Conservation (phyloP, 1,140 invertebrate species). For the Drosophila elegans region DNA sequence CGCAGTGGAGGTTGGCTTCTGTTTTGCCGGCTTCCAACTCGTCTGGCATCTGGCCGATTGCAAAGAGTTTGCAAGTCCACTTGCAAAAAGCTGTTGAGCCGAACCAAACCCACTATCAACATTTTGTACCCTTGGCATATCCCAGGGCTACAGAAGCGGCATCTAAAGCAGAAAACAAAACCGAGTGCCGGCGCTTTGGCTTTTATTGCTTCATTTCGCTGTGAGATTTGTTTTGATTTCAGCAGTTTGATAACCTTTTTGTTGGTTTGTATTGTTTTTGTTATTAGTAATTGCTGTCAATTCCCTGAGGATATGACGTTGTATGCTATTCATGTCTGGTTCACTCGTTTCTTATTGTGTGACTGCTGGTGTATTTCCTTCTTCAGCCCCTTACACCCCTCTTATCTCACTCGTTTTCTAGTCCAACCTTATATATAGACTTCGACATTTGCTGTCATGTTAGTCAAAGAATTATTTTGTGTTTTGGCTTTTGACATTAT, state of each 20-base stretch:
- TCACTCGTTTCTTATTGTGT: slow-evolving; percentile 59
- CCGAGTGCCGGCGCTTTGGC: slow-evolving; percentile 57
- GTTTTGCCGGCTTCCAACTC: slow-evolving; percentile 31
- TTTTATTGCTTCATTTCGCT: slow-evolving; percentile 81
- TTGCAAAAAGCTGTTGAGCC: slow-evolving; percentile 15
- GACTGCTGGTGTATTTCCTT: slow-evolving; percentile 29
- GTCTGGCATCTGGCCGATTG: slow-evolving; percentile 26
- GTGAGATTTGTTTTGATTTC: slow-evolving; percentile 80
- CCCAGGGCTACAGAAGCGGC: slow-evolving; percentile 61
- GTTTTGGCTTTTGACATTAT: slow-evolving; percentile 47
- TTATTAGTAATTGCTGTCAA: slow-evolving; percentile 77
- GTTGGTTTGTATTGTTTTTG: slow-evolving; percentile 62
- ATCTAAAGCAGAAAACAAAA: slow-evolving; percentile 24
- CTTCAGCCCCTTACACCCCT: neutral
- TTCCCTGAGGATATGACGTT: slow-evolving; percentile 71
- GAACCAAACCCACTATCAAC: slow-evolving; percentile 68
- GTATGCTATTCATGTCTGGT: slow-evolving; percentile 60
- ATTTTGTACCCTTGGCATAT: slow-evolving; percentile 80
- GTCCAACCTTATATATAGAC: slow-evolving; percentile 60
- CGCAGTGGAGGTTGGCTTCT: slow-evolving; percentile 52
- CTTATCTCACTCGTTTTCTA: neutral
- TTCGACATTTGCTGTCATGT: slow-evolving; percentile 63
- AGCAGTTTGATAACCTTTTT: slow-evolving; percentile 79
- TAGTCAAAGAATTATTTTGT: slow-evolving; percentile 47
- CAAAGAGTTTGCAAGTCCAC: slow-evolving; percentile 59